A percentile compares a stretch with the other conserved stretches of the same genome.
Evolutionary conservation across 1,140 invertebrate species (phyloP).

Genomic region (Zaprionus lachaisei): DNA sequence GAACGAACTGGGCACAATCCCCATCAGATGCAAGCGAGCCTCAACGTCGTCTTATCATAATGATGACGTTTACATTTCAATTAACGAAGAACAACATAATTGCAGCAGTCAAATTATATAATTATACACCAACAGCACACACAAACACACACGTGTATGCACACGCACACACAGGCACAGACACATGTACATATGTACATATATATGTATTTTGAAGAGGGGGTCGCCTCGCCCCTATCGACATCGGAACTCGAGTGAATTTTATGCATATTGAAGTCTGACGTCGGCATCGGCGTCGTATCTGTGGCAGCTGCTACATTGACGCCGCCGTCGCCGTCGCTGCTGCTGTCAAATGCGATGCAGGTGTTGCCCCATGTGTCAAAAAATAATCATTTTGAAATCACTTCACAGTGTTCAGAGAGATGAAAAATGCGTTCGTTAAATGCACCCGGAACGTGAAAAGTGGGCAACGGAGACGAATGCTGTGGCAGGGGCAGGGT

Average conservation of each 20-base stretch:
- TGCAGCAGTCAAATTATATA: conserved; percentile 82
- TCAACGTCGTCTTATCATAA: conserved; percentile 70
- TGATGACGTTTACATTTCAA: conserved; percentile 82
- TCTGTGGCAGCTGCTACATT: conserved; percentile 60
- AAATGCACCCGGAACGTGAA: conserved; percentile 47
- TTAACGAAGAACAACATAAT: conserved; percentile 79
- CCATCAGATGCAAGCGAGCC: conserved; percentile 18
- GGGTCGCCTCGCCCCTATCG: conserved; percentile 13
- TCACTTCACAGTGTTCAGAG: conserved; percentile 61
- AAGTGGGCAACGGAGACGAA: not conserved
- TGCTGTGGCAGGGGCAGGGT: not conserved
- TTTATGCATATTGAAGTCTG: conserved; percentile 49
- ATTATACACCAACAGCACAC: conserved; percentile 71
- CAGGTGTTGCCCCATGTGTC: conserved; percentile 80
- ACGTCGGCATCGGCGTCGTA: conserved; percentile 30
- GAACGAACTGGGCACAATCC: conserved; percentile 13
- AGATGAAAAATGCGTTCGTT: conserved; percentile 74
- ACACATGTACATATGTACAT: not conserved
- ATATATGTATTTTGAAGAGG: not conserved
- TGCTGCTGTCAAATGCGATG: conserved; percentile 57
- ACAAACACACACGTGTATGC: not conserved
- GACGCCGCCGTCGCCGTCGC: not conserved
- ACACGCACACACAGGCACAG: not conserved
- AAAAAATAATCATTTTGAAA: conserved; percentile 81
- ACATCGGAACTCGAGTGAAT: conserved; percentile 16